Conservation (phyloP, 2,888 invertebrate species). For the Arenicola marina region DNA sequence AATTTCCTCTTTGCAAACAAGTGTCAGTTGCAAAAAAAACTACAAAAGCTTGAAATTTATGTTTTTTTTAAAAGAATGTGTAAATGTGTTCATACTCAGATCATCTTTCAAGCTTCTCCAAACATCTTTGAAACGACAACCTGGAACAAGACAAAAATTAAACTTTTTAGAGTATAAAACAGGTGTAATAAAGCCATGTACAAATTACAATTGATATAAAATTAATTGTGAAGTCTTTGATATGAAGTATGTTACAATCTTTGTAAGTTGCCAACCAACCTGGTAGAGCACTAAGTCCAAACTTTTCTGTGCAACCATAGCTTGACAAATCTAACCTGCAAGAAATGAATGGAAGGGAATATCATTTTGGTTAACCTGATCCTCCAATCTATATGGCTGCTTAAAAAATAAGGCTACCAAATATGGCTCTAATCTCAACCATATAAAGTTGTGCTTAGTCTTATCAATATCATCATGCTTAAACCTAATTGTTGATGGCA, state of each 20-base stretch:
- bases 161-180: background rate
- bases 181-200: background rate
- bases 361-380: no score
- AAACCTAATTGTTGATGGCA: no score
- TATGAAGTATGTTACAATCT: background rate
- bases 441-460: no score
- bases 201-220: background rate
- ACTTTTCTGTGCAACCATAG: conserved; percentile 5
- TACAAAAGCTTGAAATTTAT: background rate
- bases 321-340: conserved; percentile 14
- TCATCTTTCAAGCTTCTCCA: conserved; percentile 47
- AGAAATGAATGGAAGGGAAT: no score
- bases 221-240: background rate
- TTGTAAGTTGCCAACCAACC: conserved; percentile 4
- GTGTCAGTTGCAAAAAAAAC: background rate
- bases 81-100: conserved; percentile 34
- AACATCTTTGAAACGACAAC: conserved; percentile 43
- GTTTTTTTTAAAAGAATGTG: background rate
- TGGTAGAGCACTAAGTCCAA: conserved; percentile 13
- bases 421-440: no score
- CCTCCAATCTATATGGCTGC: no score
- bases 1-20: background rate
- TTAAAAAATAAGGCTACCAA: no score
- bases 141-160: conserved; percentile 24
- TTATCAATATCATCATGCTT: no score